Evolutionary conservation across 1,140 invertebrate genomes (phyloP).

Genomic region (Branchinecta lindahli): DNA sequence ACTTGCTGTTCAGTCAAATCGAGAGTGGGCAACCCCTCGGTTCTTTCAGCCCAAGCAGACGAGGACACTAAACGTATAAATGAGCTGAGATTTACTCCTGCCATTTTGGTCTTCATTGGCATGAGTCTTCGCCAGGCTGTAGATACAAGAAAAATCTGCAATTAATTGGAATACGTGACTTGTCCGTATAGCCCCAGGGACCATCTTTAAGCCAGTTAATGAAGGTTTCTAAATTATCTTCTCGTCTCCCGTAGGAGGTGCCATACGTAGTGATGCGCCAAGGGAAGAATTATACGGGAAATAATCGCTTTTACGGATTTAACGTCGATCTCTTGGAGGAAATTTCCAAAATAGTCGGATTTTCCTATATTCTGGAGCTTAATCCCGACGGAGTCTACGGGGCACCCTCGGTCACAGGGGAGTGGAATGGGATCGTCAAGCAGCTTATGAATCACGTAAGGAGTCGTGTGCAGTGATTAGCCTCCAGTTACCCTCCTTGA

Average conservation of each 20-base stretch:
- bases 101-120: no score
- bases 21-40: no score
- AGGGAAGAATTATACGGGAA: constrained; percentile 31
- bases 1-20: no score
- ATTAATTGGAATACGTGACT: no score
- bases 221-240: no score
- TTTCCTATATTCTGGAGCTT: constrained; percentile 38
- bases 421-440: constrained; percentile 44
- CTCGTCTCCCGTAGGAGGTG: constrained; percentile 27
- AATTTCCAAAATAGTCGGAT: constrained; percentile 32
- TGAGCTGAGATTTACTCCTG: no score
- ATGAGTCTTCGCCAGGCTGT: no score
- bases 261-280: constrained; percentile 35
- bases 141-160: no score
- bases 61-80: no score
- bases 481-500: background rate
- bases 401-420: constrained; percentile 30
- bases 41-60: no score
- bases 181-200: no score
- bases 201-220: no score
- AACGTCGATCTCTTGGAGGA: constrained; percentile 39
- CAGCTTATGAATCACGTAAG: constrained; percentile 36
- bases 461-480: background rate
- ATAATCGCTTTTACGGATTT: constrained; percentile 39
- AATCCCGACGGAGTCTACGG: constrained; percentile 41